Percentiles rank a stretch among this genome's conserved stretches.
Conservation (phyloP, 2,797 vertebrate species). For the Protonibea diacanthus region DNA sequence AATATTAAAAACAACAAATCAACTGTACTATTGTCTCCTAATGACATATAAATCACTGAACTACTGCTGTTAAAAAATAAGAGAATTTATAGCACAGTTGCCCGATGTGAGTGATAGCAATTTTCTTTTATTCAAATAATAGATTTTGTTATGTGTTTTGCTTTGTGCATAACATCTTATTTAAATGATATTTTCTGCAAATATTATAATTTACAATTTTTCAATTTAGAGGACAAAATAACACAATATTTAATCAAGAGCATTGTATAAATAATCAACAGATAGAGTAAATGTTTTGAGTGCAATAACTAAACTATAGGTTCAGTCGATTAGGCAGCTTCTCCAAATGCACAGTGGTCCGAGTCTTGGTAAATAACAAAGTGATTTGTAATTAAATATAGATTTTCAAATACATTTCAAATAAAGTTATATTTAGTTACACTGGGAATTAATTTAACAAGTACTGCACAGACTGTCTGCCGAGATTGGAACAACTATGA, state of each 20-base stretch:
- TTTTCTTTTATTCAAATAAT: conserved; percentile 3
- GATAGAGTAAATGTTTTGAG: conserved; percentile 1
- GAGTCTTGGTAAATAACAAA: conserved; percentile 24
- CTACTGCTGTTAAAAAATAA: not conserved
- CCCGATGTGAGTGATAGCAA: not conserved
- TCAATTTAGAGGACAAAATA: conserved; percentile 1
- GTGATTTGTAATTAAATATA: conserved; percentile 34
- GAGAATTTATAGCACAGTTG: conserved; percentile 22
- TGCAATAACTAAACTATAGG: conserved; percentile 1
- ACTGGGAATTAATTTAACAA: not conserved
- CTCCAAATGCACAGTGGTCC: conserved; percentile 2
- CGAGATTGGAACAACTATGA: conserved; percentile 11
- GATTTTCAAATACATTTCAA: conserved; percentile 7
- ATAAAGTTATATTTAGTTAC: not conserved
- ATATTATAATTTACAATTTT: conserved; percentile 21
- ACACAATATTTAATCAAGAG: not conserved
- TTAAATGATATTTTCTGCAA: not conserved
- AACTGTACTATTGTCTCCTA: conserved; percentile 1
- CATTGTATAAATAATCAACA: not conserved
- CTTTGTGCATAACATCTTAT: not conserved
- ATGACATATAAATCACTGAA: not conserved
- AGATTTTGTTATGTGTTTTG: not conserved
- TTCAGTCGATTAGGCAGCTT: not conserved
- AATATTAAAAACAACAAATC: conserved; percentile 22
- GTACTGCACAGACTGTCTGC: conserved; percentile 7